Base-by-base conservation (phyloP, 1,140 invertebrate genomes). In the Caenorhabditis briggsae region DNA sequence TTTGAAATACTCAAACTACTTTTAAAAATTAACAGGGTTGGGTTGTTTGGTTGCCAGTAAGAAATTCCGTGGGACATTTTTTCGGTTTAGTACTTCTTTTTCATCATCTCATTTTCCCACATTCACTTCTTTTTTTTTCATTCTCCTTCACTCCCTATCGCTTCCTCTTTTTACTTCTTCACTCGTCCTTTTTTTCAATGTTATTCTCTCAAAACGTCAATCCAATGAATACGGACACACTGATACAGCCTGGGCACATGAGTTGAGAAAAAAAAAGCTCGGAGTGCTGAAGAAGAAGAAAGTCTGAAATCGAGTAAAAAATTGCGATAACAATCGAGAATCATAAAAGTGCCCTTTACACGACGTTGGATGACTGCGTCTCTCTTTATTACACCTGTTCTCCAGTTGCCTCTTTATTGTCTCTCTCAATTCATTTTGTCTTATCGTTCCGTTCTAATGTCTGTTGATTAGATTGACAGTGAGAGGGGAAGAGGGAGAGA, bases 391-490 rank as follows among this genome's bases (percentile, higher is more conserved):
- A 53, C 12, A 48, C 33, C 20, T 7, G 12, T 12, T 41, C 18
- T 78, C 33, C 33, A 33, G 33, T 78, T 18, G 14, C n/a, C 11
- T 11, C n/a, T 46, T 78, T 23, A 23, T 50, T 78, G 46, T 78
- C 70, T 50, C 33, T 78, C 46, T 20, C 20, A 53, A 14, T 48
- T 41, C 50, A 1, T 53, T 18, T 58, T n/a, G 1, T 78, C 70
- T 78, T 78, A 78, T 78, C 70, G 43, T 53, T 78, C 46, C 70
- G 70, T 74, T 74, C 33, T 46, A 46, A 46, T 74, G 33, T 50
- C 46, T 78, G n/a, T 53, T 78, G 70, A 78, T 78, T 50, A 78
- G 70, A 78, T 50, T 78, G 46, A n/a, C 70, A 78, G 46, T 50
- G 16, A 11, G 70, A 78, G 33, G 33, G 33, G 3, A 33, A 33